Percentiles rank a stretch among this genome's conserved stretches.
phyloP scores from a whole-genome alignment of 2,113 vertebrate species.

The Thomomys bottae region DNA sequence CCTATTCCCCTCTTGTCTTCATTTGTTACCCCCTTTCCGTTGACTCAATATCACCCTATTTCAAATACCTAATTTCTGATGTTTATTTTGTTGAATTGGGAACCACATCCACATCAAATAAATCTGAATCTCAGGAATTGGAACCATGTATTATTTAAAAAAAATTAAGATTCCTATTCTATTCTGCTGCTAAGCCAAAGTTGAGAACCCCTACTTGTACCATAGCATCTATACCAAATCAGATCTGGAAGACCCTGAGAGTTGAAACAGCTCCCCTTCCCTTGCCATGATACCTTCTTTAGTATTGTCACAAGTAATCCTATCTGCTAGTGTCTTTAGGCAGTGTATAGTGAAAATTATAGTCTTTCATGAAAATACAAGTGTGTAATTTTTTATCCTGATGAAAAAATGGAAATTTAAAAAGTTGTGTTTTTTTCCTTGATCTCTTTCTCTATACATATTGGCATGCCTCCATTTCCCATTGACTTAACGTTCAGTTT shows the following conservation, averaged over 20 bases:
- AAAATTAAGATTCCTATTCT: background rate
- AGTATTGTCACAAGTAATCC: conserved; percentile 13
- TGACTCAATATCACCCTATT: no score
- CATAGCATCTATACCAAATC: background rate
- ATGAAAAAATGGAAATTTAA: conserved; percentile 68
- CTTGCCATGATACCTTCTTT: background rate
- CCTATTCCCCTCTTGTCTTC: no score
- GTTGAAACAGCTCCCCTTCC: background rate
- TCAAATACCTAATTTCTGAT: no score
- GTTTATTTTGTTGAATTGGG: no score
- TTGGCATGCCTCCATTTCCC: conserved; percentile 76
- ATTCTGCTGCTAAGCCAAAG: background rate
- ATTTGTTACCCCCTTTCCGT: no score
- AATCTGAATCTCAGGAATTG: background rate
- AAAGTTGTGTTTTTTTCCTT: conserved; percentile 68
- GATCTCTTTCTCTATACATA: conserved; percentile 67
- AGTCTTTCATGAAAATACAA: conserved; percentile 26
- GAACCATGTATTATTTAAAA: background rate
- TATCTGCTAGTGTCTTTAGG: background rate
- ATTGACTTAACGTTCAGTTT: conserved; percentile 75
- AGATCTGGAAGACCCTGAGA: background rate
- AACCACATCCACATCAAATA: background rate
- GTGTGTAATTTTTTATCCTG: conserved; percentile 54
- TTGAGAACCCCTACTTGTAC: background rate
- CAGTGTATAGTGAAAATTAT: conserved; percentile 49